Conservation (phyloP, 1,140 invertebrate species). For the Hylaeus anthracinus region DNA sequence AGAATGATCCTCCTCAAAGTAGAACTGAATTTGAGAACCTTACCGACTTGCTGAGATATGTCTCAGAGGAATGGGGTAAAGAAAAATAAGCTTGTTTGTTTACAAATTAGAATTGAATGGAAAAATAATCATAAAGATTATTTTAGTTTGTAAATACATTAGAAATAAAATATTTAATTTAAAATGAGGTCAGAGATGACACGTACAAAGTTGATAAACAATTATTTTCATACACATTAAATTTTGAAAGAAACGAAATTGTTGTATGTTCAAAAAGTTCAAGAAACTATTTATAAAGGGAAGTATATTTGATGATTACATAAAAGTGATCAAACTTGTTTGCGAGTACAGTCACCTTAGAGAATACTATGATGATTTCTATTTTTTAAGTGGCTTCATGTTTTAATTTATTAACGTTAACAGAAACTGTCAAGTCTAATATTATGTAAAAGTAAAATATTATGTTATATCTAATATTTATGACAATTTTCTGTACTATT, state of each 20-base stretch:
- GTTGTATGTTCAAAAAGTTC: too few relatives aligned
- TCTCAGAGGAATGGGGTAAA: slow-evolving; percentile 82
- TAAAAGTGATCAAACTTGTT: too few relatives aligned
- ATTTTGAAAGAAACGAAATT: too few relatives aligned
- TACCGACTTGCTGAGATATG: slow-evolving; percentile 90
- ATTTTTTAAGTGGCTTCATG: neutral
- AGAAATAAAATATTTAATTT: neutral
- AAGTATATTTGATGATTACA: too few relatives aligned
- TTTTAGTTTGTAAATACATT: neutral
- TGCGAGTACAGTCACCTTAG: too few relatives aligned
- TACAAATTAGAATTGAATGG: neutral
- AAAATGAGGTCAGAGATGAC: too few relatives aligned
- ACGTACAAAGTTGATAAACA: too few relatives aligned
- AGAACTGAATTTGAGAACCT: slow-evolving; percentile 93
- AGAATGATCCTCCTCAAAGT: slow-evolving; percentile 90
- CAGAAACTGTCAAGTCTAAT: neutral
- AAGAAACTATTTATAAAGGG: too few relatives aligned
- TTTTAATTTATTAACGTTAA: neutral
- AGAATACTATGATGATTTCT: too few relatives aligned
- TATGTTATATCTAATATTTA: neutral
- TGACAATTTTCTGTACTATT: neutral
- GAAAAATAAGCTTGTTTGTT: slow-evolving; percentile 58
- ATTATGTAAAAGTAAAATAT: neutral
- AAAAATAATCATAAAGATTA: neutral
- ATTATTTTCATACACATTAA: too few relatives aligned